Base-by-base conservation (phyloP, 2,113 vertebrate species). In the Acrocephalus kingi region DNA sequence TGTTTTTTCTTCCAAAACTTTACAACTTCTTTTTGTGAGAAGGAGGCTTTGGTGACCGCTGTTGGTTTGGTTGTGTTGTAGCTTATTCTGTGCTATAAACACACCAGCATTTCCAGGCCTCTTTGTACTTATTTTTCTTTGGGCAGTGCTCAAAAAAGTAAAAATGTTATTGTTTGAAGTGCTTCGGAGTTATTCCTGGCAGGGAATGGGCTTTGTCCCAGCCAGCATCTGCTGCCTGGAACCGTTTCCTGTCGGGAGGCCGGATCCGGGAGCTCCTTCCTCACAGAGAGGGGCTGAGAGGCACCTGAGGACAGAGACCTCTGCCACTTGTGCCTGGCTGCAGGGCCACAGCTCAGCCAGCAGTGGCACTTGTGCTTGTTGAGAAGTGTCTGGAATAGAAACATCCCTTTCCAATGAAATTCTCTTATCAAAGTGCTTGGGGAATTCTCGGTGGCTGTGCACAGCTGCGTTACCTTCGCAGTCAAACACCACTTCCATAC, bases 161-260 rank as follows among this genome's bases (percentile, higher is more conserved):
- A 76, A 77, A 80, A 46, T 62, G 88, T 93, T 94, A 73, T 90
- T 91, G 90, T 96, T 92, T 90, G 90, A 92, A 95, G 90, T 43
- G 76, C 78, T 93, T 55, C 0, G 2, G 86, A 77, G 84, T 90
- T 87, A 69, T 83, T 94, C 94, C 86, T 97, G 92, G 96, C 83
- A 69, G 85, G 31, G 67, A 62, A 49, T 6, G 82, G 30, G 59
- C 67, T 52, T 75, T n/a, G 46, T 66, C 79, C 31, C 45, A 24
- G 83, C 79, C 85, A 63, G 89, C 55, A 43, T 77, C 77, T 95
- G 92, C 87, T 52, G 84, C 48, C 8, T 41, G 72, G 49, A 39
- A 16, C 51, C 0, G 4, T 51, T 87, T 71, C 85, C 66, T 76
- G 51, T 15, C 0, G 0, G 62, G 56, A 35, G 83, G 33, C 74